Percentiles rank a stretch among this genome's conserved stretches.
phyloP scores from a whole-genome alignment of 2,888 invertebrate genomes.

The Apamea sordens region DNA sequence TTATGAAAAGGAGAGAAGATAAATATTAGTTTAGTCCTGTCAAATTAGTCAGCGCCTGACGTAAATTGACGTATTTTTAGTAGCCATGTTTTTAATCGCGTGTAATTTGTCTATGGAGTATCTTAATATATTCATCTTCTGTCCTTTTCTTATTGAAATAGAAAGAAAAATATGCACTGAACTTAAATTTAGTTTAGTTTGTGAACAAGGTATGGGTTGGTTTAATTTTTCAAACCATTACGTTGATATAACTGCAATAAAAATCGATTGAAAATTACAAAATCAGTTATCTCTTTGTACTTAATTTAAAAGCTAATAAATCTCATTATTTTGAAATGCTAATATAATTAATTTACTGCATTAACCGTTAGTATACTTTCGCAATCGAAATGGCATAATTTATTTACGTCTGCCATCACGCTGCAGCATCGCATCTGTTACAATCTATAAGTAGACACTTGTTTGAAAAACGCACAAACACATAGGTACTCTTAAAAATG shows the following conservation, averaged over 20 bases:
- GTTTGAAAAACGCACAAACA: conserved; percentile 50
- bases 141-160: too few species aligned
- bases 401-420: conserved; percentile 37
- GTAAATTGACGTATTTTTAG: too few species aligned
- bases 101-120: too few species aligned
- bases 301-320: conserved; percentile 38
- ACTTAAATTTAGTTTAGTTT: too few species aligned
- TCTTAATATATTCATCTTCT: too few species aligned
- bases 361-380: conserved; percentile 47
- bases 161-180: too few species aligned
- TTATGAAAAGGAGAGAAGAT: too few species aligned
- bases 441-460: conserved; percentile 51
- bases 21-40: too few species aligned
- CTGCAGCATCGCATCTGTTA: conserved; percentile 48
- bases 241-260: neutral
- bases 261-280: conserved; percentile 16
- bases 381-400: conserved; percentile 58
- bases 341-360: conserved; percentile 37
- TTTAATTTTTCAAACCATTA: neutral
- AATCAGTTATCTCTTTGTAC: conserved; percentile 24
- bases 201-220: neutral
- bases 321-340: conserved; percentile 34
- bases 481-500: conserved; percentile 63
- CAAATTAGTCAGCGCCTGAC: too few species aligned
- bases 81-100: too few species aligned